These are phyloP conservation scores for Psilopsiagon aymara DNA, from an alignment of 2,113 vertebrate genomes.

Conservation along the genomic window DNA sequence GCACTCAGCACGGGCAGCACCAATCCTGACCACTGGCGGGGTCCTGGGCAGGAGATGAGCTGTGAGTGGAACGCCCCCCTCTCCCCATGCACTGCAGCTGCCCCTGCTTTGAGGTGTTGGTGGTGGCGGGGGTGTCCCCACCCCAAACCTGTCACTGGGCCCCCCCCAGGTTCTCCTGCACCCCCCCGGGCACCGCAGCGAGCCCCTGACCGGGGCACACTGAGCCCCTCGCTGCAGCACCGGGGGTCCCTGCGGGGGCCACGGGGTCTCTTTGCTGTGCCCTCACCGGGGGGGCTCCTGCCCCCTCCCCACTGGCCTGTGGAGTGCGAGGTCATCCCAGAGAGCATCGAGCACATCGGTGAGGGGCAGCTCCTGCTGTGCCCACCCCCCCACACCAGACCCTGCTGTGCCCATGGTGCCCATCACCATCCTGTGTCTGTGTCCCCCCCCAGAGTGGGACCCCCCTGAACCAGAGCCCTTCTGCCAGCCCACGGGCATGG, in stretches of 20 bases:
- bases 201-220: neutral
- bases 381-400: accelerated
- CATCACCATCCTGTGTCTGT: neutral
- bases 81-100: accelerated
- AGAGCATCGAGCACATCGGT: constrained; percentile 76
- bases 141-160: neutral
- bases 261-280: constrained; percentile 73
- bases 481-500: constrained; percentile 75
- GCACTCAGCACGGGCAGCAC: accelerated
- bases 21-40: accelerated
- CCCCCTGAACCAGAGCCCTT: constrained; percentile 86
- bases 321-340: constrained; percentile 88
- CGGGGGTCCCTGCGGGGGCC: constrained; percentile 70
- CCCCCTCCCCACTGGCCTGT: constrained; percentile 83
- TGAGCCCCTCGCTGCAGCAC: neutral
- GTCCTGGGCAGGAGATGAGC: neutral
- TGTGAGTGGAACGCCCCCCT: neutral
- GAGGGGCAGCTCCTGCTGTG: neutral
- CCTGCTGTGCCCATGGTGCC: accelerated
- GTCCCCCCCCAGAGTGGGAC: constrained; percentile 81
- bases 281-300: constrained; percentile 38
- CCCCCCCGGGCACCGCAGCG: constrained; percentile 58
- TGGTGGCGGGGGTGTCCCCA: neutral
- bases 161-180: neutral
- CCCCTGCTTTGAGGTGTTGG: neutral